Evolutionary conservation across 1,140 invertebrate species (phyloP), one percentile per base, ranked within the genome.

Genomic region (Drosophila malerkotliana): DNA sequence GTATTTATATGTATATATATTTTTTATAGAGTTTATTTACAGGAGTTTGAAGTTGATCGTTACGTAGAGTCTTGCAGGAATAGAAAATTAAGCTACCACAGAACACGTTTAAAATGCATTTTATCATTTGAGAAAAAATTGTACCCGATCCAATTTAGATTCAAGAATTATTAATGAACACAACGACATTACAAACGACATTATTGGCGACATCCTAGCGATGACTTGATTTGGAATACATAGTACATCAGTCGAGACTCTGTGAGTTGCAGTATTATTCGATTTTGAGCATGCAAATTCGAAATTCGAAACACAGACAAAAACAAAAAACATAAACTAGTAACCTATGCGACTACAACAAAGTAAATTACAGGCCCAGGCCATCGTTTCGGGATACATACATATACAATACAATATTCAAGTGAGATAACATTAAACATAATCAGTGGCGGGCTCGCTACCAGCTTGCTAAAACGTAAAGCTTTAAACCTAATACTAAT

Each of bases 251-350:
- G 72, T 74, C 72, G 69, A 56, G 60, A 74, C 69, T 75, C 62
- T 41, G 62, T 45, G 62, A 30, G 44, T 66, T 37, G 37, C 61
- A 66, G 26, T 32, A 12, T 64, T 44, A 12, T 64, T 44, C 18
- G 30, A 37, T 12, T 30, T 71, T 55, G 37, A 72, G 75, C 75
- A 60, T 75, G 30, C 55, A 54, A 61, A 49, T 48, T 41, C 60
- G 77, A 54, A 61, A 49, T 48, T 41, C 60, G 77, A 61, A 59
- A 78, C 45, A 67, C 49, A 72, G 69, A 72, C 64, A 59, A 78
- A 81, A 76, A 87, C 82, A 85, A 88, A 88, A 87, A 88, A 87
- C 82, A 82, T 79, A 88, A 87, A 88, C 82, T 76, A 88, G 62
- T 79, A 88, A 78, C 45, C 52, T 52, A 77, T 56, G 66, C 61